Conservation (phyloP, 2,113 vertebrate genomes). For the Noctilio leporinus region DNA sequence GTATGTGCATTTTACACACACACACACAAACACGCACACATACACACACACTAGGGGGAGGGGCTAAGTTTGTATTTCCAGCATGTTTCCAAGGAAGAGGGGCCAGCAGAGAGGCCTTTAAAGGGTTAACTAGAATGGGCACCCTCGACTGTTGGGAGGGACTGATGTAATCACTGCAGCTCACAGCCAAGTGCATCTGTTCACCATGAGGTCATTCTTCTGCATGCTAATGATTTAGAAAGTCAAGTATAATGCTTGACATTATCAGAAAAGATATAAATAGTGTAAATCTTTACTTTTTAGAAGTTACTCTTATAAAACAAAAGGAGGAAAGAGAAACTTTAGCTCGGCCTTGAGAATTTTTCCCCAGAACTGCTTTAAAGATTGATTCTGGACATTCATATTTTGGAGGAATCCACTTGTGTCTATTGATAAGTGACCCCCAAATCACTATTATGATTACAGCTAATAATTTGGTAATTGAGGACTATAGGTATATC, state of each 20-base stretch:
- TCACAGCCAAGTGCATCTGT: conserved; percentile 87
- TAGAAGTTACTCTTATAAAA: conserved; percentile 45
- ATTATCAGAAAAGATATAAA: conserved; percentile 73
- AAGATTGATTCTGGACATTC: conserved; percentile 32
- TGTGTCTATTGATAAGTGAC: conserved; percentile 71
- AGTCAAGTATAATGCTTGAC: conserved; percentile 78
- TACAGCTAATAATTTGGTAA: conserved; percentile 64
- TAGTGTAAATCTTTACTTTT: conserved; percentile 74
- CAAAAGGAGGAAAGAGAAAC: conserved; percentile 34
- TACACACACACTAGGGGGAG: not conserved
- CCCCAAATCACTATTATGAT: conserved; percentile 62
- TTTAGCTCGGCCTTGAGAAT: not conserved
- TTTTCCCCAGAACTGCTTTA: conserved; percentile 20
- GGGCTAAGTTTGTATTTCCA: not conserved
- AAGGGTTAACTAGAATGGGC: conserved; percentile 81
- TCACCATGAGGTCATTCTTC: conserved; percentile 87
- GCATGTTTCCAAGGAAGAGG: not conserved
- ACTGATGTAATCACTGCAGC: conserved; percentile 85
- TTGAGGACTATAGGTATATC: conserved; percentile 25
- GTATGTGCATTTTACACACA: not conserved
- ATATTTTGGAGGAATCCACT: conserved; percentile 59
- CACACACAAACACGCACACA: too few relatives aligned
- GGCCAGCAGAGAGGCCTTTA: not conserved
- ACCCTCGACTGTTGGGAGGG: conserved; percentile 80
- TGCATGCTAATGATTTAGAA: conserved; percentile 86